Evolutionary conservation across 2,113 vertebrate genomes (phyloP).

Genomic region (Oncorhynchus gorbuscha): DNA sequence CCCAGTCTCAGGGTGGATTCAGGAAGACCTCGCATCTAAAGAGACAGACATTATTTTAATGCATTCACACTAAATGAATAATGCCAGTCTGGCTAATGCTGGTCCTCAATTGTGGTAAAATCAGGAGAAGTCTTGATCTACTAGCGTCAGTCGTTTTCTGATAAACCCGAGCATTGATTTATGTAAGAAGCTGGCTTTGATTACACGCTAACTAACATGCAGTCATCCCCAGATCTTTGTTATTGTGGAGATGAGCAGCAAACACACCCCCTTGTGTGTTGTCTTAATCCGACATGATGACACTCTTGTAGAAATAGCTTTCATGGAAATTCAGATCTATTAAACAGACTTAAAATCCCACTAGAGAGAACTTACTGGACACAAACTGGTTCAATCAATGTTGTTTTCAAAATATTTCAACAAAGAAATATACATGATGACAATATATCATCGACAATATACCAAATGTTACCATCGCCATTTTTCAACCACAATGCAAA

Average conservation of each 20-base stretch:
- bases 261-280: conserved; percentile 25
- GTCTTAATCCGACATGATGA: not conserved
- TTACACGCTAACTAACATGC: conserved; percentile 55
- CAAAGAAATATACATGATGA: no score
- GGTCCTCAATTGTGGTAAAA: conserved; percentile 55
- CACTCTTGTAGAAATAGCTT: not conserved
- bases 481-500: no score
- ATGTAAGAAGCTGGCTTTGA: conserved; percentile 57
- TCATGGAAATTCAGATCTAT: no score
- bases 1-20: conserved; percentile 23
- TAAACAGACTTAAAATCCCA: no score
- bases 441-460: no score
- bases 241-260: conserved; percentile 51
- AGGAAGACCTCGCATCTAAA: conserved; percentile 32
- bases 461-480: no score
- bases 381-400: no score
- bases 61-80: conserved; percentile 45
- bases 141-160: conserved; percentile 46
- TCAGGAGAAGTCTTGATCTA: conserved; percentile 49
- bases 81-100: conserved; percentile 67
- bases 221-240: conserved; percentile 47
- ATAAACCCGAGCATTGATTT: conserved; percentile 49
- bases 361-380: no score
- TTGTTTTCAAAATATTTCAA: no score
- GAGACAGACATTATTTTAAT: conserved; percentile 56